Conservation (phyloP, 2,888 invertebrate species). For the Sesamia inferens region DNA sequence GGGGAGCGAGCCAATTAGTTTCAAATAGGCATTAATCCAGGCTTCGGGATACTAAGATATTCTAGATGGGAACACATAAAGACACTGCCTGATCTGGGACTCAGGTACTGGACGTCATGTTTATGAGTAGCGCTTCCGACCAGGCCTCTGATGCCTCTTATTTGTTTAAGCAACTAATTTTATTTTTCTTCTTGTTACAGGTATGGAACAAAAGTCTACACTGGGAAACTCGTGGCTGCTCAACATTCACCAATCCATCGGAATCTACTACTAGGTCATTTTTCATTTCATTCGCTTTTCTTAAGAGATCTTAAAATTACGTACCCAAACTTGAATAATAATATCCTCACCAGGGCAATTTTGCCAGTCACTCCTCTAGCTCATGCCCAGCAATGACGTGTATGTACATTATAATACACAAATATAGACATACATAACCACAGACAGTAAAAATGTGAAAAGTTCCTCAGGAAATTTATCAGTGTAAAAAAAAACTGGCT, state of each 20-base stretch:
- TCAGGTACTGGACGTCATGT: background rate
- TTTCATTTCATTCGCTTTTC: slow-evolving; percentile 22
- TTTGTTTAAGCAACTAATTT: background rate
- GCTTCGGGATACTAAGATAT: background rate
- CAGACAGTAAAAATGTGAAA: background rate
- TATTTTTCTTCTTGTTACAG: slow-evolving; percentile 27
- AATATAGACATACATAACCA: background rate
- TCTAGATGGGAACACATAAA: background rate
- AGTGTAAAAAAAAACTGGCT: background rate
- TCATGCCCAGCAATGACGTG: too few species aligned
- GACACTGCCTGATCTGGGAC: background rate
- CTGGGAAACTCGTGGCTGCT: slow-evolving; percentile 28
- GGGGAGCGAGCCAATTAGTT: background rate
- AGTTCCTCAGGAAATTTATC: background rate
- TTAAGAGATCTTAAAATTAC: background rate
- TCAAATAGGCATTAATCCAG: background rate
- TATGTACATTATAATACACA: background rate
- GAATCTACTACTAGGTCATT: slow-evolving; percentile 39
- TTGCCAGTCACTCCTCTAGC: background rate
- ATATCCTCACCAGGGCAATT: too few species aligned
- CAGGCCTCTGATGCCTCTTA: background rate
- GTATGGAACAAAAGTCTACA: slow-evolving; percentile 45
- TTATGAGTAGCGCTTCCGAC: background rate
- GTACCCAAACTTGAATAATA: background rate
- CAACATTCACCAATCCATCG: slow-evolving; percentile 35